These are phyloP conservation scores for Clarias magur DNA, from an alignment of 2,113 vertebrate genomes.

Conservation along the genomic window DNA sequence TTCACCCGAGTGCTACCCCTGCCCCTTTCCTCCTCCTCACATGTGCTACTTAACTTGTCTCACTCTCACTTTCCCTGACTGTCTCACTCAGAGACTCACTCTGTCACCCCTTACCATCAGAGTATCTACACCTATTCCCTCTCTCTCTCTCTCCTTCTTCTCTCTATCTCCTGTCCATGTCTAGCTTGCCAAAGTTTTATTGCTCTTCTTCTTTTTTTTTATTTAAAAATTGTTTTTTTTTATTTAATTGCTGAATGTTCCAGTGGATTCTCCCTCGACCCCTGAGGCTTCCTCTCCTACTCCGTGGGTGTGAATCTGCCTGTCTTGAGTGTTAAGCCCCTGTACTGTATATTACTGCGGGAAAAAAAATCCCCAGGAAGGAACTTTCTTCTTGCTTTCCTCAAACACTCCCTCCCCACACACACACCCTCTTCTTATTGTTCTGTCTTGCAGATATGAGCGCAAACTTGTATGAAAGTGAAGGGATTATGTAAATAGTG, in stretches of 20 bases:
- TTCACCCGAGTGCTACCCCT: slow-evolving; percentile 74
- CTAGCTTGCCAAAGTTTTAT: slow-evolving; percentile 33
- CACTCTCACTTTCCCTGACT: slow-evolving; percentile 63
- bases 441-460: slow-evolving; percentile 1
- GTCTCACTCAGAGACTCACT: slow-evolving; percentile 39
- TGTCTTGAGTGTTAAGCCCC: slow-evolving; percentile 51
- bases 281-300: slow-evolving; percentile 7
- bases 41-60: slow-evolving; percentile 66
- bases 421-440: background rate
- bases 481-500: background rate
- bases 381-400: background rate
- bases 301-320: slow-evolving; percentile 40
- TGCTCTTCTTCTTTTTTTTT: slow-evolving; percentile 19
- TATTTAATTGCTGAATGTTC: slow-evolving; percentile 42
- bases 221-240: too few relatives aligned
- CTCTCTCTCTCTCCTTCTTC: slow-evolving; percentile 21
- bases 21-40: slow-evolving; percentile 40
- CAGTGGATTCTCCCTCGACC: slow-evolving; percentile 42
- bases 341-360: background rate
- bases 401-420: background rate
- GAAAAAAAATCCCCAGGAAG: background rate
- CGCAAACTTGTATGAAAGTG: background rate
- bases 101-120: slow-evolving; percentile 46
- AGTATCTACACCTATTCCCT: slow-evolving; percentile 39
- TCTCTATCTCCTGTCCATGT: slow-evolving; percentile 22